These are phyloP conservation scores for Nipponacmea schrenckii DNA, from an alignment of 2,888 invertebrate genomes.

Conservation along the genomic window DNA sequence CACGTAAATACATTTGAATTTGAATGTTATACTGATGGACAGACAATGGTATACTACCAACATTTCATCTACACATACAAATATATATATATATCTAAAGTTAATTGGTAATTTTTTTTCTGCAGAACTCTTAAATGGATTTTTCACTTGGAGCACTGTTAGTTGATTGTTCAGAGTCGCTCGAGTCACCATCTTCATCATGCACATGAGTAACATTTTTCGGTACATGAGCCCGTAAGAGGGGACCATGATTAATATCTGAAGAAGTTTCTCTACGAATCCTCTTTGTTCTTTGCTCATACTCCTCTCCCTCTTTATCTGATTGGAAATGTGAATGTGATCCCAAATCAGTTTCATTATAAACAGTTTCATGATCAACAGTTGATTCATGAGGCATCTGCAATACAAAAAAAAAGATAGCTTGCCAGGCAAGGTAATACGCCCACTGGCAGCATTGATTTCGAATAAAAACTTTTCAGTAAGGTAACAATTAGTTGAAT, in stretches of 20 bases:
- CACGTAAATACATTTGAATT: no score
- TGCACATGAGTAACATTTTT: constrained; percentile 27
- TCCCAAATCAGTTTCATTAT: constrained; percentile 6
- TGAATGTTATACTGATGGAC: no score
- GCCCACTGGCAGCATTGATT: no score
- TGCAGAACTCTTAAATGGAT: neutral
- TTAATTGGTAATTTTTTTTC: no score
- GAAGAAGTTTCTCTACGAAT: constrained; percentile 13
- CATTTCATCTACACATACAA: no score
- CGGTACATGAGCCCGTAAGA: constrained; percentile 26
- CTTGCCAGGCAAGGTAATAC: no score
- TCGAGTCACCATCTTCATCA: constrained; percentile 30
- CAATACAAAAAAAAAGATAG: constrained; percentile 3
- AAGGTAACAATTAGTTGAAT: no score
- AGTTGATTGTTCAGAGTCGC: constrained; percentile 20
- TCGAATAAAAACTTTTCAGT: no score
- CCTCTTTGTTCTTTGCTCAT: neutral
- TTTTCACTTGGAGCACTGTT: constrained; percentile 12
- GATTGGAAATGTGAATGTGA: constrained; percentile 7
- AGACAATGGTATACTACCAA: no score
- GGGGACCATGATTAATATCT: constrained; percentile 25
- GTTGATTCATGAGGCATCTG: constrained; percentile 98
- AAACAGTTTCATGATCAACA: constrained; percentile 83
- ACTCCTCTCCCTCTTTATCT: neutral
- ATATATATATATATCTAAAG: no score